Percentiles rank a stretch among this genome's conserved stretches.
Evolutionary conservation across 2,113 vertebrate genomes (phyloP).

Genomic region (Gasterosteus aculeatus): DNA sequence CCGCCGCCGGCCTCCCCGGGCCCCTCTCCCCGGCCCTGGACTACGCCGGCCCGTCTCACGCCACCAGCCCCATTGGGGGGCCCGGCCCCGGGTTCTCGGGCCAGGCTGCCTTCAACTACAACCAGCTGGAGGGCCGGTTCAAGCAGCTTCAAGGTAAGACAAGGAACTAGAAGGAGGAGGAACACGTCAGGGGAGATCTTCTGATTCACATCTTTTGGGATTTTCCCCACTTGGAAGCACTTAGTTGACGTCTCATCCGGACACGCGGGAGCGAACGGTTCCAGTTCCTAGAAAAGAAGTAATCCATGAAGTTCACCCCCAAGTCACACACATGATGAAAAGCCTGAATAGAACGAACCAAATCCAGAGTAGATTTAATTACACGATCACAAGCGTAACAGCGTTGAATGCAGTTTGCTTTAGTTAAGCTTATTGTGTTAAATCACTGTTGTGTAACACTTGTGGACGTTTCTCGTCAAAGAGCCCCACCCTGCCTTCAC

Average conservation of each 20-base stretch:
- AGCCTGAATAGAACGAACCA: neutral
- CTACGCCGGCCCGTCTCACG: conserved; percentile 50
- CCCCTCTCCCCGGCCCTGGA: conserved; percentile 76
- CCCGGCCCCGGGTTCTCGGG: conserved; percentile 78
- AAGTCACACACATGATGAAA: neutral
- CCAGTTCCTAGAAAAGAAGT: neutral
- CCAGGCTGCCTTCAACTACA: conserved; percentile 93
- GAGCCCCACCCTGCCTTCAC: conserved; percentile 21
- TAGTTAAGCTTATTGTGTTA: neutral
- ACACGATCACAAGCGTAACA: neutral
- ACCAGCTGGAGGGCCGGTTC: conserved; percentile 94
- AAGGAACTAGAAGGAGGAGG: neutral
- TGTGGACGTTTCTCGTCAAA: neutral
- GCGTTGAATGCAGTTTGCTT: neutral
- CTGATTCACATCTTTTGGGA: neutral
- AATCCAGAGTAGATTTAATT: neutral
- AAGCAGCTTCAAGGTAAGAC: conserved; percentile 95
- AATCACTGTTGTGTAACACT: neutral
- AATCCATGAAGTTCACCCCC: neutral
- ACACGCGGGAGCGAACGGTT: neutral
- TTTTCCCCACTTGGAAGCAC: neutral
- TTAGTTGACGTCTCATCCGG: neutral
- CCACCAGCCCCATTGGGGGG: conserved; percentile 55
- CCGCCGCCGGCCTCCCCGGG: conserved; percentile 81
- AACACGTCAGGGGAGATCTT: neutral